phyloP scores from a whole-genome alignment of 92 coral and sea anemone genomes.

The Porites divaricata region DNA sequence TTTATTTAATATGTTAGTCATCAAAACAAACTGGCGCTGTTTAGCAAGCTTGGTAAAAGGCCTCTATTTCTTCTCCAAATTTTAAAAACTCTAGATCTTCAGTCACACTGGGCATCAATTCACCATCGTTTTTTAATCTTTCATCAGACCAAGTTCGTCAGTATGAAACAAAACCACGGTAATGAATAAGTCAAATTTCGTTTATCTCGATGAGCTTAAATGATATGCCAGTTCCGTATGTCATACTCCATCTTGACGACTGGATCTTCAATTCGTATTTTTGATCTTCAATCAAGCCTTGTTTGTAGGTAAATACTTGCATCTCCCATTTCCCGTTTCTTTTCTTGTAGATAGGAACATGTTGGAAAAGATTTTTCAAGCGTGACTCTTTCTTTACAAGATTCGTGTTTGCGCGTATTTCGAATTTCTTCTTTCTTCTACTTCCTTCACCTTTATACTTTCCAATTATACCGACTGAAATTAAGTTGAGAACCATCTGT shows the following conservation, averaged over 20 bases:
- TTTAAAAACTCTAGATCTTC: no score
- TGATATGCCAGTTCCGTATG: slow-evolving; percentile 38
- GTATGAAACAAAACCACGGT: no score
- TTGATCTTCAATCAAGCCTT: background rate
- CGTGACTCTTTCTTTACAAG: slow-evolving; percentile 25
- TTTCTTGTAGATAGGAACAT: slow-evolving; percentile 33
- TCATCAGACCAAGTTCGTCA: no score
- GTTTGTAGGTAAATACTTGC: background rate
- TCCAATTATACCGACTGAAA: slow-evolving; percentile 19
- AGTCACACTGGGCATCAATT: no score
- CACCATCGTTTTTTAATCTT: no score
- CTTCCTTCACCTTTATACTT: slow-evolving; percentile 38
- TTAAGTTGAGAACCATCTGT: slow-evolving; percentile 15
- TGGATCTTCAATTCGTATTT: slow-evolving; percentile 5
- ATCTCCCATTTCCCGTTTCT: slow-evolving; percentile 45
- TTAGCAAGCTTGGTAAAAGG: no score
- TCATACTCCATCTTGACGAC: slow-evolving; percentile 10
- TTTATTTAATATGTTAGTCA: no score
- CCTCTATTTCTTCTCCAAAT: no score
- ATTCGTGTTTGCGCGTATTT: slow-evolving; percentile 49
- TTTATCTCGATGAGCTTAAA: background rate
- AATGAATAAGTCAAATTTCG: no score
- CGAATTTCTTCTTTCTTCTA: slow-evolving; percentile 32
- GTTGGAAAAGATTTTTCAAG: slow-evolving; percentile 17
- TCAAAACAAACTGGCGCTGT: no score